These are phyloP conservation scores for Pseudomyrmex flavicornis DNA, from an alignment of 1,140 invertebrate species.

Conservation along the genomic window DNA sequence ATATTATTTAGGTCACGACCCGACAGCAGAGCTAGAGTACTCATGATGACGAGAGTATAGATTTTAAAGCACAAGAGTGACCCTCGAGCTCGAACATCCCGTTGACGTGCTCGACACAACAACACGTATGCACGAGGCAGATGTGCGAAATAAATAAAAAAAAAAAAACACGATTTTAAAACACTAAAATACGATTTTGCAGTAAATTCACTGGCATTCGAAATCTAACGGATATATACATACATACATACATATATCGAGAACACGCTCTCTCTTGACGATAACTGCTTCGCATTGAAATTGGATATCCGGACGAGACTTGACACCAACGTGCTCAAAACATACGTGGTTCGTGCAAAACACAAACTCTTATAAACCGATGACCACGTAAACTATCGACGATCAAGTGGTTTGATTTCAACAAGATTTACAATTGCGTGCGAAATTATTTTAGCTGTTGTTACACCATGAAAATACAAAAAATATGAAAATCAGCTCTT, in stretches of 20 bases:
- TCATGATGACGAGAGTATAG: conserved; percentile 68
- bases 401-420: not conserved
- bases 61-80: conserved; percentile 64
- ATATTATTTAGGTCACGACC: conserved; percentile 71
- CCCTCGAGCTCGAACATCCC: conserved; percentile 60
- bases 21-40: conserved; percentile 59
- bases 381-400: not conserved
- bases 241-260: conserved; percentile 8
- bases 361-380: conserved; percentile 1
- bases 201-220: conserved; percentile 60
- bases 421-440: not conserved
- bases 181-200: conserved; percentile 58
- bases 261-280: conserved; percentile 6
- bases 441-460: not conserved
- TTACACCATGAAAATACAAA: no score
- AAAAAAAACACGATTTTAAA: conserved; percentile 46
- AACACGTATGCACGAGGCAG: conserved; percentile 58
- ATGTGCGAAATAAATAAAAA: conserved; percentile 60
- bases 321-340: conserved; percentile 8
- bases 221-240: conserved; percentile 52
- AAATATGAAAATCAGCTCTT: no score
- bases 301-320: conserved; percentile 43
- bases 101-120: conserved; percentile 53
- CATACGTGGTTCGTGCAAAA: not conserved
- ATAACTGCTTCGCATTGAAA: conserved; percentile 53